Conservation (phyloP, 2,113 vertebrate species). For the Cyprinus carpio region DNA sequence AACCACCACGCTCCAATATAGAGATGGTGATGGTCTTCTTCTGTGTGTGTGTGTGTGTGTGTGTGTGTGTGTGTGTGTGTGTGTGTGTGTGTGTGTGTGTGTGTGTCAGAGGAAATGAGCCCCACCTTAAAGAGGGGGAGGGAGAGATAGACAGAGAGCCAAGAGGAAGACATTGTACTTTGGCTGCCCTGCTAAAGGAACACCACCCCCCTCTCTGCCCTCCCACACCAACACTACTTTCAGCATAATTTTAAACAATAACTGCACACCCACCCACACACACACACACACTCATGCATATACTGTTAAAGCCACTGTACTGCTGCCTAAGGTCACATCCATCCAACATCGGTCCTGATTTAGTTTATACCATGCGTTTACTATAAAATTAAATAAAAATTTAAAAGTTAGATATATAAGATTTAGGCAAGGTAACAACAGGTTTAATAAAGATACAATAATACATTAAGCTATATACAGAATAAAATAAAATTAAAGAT, state of each 20-base stretch:
- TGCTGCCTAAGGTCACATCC: no score
- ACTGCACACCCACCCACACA: neutral
- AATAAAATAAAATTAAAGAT: no score
- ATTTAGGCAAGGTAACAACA: neutral
- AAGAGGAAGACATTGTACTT: slow-evolving; percentile 51
- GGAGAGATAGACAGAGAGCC: slow-evolving; percentile 5
- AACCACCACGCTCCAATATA: neutral
- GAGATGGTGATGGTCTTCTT: neutral
- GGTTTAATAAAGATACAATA: neutral
- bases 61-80: slow-evolving; percentile 45
- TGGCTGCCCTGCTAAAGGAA: slow-evolving; percentile 38
- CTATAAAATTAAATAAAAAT: no score
- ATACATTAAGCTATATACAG: no score
- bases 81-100: slow-evolving; percentile 48
- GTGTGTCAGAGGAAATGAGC: slow-evolving; percentile 73
- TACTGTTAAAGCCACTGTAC: no score
- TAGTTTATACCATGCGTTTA: neutral
- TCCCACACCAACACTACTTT: slow-evolving; percentile 26
- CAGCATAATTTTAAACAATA: slow-evolving; percentile 53
- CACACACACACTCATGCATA: no score
- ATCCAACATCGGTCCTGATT: no score
- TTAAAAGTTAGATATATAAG: neutral
- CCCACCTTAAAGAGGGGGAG: slow-evolving; percentile 55
- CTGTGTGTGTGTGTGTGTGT: slow-evolving; percentile 32
- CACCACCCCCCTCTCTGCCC: neutral